Percentiles rank a stretch among this genome's conserved stretches.
Conservation (phyloP, 2,888 invertebrate genomes). For the Malachius bipustulatus region DNA sequence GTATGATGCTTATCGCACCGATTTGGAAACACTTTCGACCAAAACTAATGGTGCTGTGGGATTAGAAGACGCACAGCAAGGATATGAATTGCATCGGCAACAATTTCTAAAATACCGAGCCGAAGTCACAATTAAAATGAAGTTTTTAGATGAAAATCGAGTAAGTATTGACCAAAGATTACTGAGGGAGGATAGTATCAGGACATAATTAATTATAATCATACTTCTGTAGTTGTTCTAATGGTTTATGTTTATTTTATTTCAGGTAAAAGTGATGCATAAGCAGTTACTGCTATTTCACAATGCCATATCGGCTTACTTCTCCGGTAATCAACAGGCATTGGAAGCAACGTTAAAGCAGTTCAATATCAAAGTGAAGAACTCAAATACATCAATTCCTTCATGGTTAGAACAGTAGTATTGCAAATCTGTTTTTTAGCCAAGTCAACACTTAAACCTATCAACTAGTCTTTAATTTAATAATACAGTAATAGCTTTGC, state of each 20-base stretch:
- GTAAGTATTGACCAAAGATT: no score
- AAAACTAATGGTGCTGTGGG: conserved; percentile 47
- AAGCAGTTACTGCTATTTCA: conserved; percentile 92
- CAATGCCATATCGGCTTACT: conserved; percentile 94
- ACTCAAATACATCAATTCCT: conserved; percentile 62
- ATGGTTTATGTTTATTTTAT: conserved; percentile 21
- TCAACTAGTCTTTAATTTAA: no score
- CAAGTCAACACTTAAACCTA: no score
- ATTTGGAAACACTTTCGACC: conserved; percentile 72
- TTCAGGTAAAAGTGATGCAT: conserved; percentile 97
- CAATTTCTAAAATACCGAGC: conserved; percentile 86
- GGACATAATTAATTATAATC: no score
- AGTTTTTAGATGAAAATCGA: conserved; percentile 94
- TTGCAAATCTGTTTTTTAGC: no score
- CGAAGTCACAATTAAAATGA: conserved; percentile 91
- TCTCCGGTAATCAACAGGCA: conserved; percentile 89
- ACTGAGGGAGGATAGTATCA: no score
- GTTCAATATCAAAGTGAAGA: conserved; percentile 84
- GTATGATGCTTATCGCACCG: conserved; percentile 95
- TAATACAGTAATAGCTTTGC: no score
- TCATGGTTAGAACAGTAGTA: conserved; percentile 71
- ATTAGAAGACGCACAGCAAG: conserved; percentile 68
- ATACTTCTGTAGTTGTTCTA: no score
- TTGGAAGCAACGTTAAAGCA: conserved; percentile 89
- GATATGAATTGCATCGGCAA: conserved; percentile 74